These are phyloP conservation scores for Oplegnathus fasciatus DNA, from an alignment of 2,113 vertebrate species.

Conservation along the genomic window DNA sequence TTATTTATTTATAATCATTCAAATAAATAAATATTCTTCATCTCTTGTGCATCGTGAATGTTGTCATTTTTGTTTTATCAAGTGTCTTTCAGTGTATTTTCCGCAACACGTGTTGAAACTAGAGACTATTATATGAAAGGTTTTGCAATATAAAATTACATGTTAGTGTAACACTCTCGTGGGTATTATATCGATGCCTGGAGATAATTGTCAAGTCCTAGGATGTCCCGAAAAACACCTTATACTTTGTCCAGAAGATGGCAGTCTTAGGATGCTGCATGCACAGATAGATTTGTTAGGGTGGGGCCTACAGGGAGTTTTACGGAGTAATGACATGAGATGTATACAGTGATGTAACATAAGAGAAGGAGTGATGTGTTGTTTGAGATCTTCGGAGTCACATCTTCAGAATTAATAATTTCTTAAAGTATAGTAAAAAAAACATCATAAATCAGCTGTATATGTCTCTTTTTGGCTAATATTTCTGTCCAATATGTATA, in stretches of 20 bases:
- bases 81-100: no score
- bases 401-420: neutral
- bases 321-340: neutral
- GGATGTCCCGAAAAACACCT: neutral
- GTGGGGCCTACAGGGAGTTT: neutral
- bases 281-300: neutral
- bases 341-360: constrained; percentile 16
- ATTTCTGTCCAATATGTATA: constrained; percentile 3
- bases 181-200: neutral
- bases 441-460: neutral
- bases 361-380: neutral
- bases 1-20: neutral
- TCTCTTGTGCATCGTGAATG: neutral
- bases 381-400: neutral
- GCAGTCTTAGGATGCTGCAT: constrained; percentile 31
- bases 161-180: neutral
- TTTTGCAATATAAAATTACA: neutral
- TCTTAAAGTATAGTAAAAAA: neutral
- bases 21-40: neutral
- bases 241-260: constrained; percentile 57
- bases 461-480: neutral
- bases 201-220: neutral
- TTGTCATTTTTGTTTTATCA: neutral
- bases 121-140: neutral
- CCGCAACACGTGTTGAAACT: neutral